Evolutionary conservation across 2,113 vertebrate genomes (phyloP), one percentile per base, ranked within the genome.

Genomic region (Oncorhynchus kisutch): DNA sequence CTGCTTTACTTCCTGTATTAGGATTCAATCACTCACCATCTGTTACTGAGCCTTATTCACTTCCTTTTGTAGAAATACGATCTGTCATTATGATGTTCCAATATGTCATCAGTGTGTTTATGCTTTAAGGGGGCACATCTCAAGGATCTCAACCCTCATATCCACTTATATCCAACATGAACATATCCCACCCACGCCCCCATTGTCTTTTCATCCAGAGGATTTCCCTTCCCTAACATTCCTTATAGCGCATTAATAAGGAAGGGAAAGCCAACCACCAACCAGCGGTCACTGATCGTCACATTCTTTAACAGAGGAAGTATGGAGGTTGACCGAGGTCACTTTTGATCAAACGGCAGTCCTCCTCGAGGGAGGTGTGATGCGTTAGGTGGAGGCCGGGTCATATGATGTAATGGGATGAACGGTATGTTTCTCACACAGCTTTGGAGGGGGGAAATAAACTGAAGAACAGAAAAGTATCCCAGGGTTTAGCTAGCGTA

Each of bases 41-140:
- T 77, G 60, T 65, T 45, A 54, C 25, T 77, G 82, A 78, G 88
- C 81, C 87, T 88, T 86, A 88, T 70, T 77, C 80, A 72, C 77
- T 70, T 68, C 31, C 2, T 68, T 39, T 68, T 68, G 18, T 68
- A 34, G 20, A 34, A 16, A 16, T 68, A 39, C 18, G 16, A 34
- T 68, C 16, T 68, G 67, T 45, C 67, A 31, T 68, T 9, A 34
- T 22, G 6, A 62, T 22, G 20, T 7, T 20, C 14, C 11, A 34
- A 8, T 68, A 68, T 13, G 27, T n/a, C 13, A 68, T 34, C 31
- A 68, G 31, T 68, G 18, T 54, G 51, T 54, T 54, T 18, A 18
- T 54, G 14, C 51, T 54, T 54, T 54, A 54, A 54, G 12, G 16
- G 4, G 51, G 51, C 51, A 54, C 1, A 54, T 54, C 13, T 54